These are phyloP conservation scores for Argyrosomus regius DNA, from an alignment of 2,797 vertebrate species.

Conservation along the genomic window DNA sequence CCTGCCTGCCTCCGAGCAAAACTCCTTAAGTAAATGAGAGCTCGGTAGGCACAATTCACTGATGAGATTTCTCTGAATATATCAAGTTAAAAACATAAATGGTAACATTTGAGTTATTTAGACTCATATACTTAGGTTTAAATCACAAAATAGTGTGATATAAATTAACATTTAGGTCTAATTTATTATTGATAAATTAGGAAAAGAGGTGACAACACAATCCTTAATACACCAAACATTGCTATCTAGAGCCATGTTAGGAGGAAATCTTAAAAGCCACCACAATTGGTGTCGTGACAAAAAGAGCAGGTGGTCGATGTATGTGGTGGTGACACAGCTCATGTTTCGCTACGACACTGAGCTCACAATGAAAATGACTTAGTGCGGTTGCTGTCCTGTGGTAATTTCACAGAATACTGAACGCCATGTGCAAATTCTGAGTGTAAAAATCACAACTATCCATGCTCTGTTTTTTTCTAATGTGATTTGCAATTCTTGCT, in stretches of 20 bases:
- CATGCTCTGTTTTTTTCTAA: background rate
- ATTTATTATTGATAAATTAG: background rate
- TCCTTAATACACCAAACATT: background rate
- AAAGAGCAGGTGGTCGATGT: background rate
- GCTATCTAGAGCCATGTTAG: too few species aligned
- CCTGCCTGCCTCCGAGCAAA: background rate
- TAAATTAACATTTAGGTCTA: background rate
- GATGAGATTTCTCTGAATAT: conserved; percentile 10
- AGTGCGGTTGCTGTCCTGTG: background rate
- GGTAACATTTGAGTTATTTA: background rate
- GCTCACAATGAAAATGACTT: background rate
- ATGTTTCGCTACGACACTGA: too few species aligned
- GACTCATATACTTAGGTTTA: background rate
- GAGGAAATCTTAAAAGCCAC: background rate
- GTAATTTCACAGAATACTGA: background rate
- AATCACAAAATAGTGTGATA: too few species aligned
- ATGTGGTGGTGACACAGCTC: background rate
- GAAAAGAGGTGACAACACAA: background rate
- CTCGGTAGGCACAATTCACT: conserved; percentile 1
- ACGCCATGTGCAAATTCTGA: background rate
- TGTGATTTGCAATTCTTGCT: background rate
- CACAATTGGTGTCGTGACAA: background rate
- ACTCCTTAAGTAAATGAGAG: background rate
- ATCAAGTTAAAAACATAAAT: background rate
- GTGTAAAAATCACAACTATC: background rate